phyloP scores from a whole-genome alignment of 2,888 invertebrate species.

The Leptopilina syphax region DNA sequence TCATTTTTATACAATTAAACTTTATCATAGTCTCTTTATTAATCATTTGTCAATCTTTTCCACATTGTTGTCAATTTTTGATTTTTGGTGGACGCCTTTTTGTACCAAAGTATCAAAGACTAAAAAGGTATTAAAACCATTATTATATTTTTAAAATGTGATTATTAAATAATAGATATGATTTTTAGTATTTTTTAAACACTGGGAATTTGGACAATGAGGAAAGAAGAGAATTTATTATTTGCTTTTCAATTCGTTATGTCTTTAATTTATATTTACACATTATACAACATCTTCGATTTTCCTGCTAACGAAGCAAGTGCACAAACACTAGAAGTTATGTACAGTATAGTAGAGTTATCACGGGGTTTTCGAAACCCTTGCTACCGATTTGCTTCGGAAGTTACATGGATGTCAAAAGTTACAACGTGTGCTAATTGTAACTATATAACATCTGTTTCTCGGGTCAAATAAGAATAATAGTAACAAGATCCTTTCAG shows the following conservation, averaged over 20 bases:
- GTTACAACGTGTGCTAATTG: conserved; percentile 37
- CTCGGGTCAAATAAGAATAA: conserved; percentile 18
- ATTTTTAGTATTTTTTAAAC: too few species aligned
- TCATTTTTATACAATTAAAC: too few species aligned
- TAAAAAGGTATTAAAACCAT: too few species aligned
- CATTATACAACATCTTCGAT: neutral
- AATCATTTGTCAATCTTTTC: too few species aligned
- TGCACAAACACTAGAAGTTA: conserved; percentile 57
- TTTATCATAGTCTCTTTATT: too few species aligned
- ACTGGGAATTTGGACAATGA: too few species aligned
- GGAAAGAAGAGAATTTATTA: neutral
- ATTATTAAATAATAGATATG: too few species aligned
- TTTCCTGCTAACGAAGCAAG: conserved; percentile 53
- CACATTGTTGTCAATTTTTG: too few species aligned
- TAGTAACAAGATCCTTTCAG: conserved; percentile 12
- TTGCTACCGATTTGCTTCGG: conserved; percentile 48
- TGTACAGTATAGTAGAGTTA: conserved; percentile 49
- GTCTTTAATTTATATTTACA: neutral
- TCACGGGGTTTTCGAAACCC: conserved; percentile 50
- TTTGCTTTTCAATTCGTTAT: conserved; percentile 6
- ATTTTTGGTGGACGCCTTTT: too few species aligned
- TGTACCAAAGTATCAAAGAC: too few species aligned
- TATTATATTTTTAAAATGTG: too few species aligned
- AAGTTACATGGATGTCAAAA: conserved; percentile 49
- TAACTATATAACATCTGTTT: conserved; percentile 1